Evolutionary conservation across 2,113 vertebrate species (phyloP), one percentile per base, ranked within the genome.

Genomic region (Caranx melampygus): DNA sequence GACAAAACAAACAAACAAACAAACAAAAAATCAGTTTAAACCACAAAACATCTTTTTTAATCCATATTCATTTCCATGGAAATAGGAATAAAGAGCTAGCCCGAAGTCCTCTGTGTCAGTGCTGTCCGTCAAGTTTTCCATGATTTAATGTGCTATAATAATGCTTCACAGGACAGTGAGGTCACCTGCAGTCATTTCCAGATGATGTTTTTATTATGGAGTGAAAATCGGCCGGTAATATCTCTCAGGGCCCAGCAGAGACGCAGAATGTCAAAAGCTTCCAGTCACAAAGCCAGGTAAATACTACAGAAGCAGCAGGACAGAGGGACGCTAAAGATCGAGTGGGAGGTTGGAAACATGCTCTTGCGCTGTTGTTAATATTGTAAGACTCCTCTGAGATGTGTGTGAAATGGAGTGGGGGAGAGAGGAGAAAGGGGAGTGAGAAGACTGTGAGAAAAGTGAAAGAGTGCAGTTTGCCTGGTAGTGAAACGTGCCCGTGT

Each of bases 121-220:
- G 47, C 7, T 4, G 10, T 63, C 59, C 51, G 82, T 74, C 81
- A 81, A 47, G 66, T 75, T 87, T 91, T 88, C 83, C 81, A 81
- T 90, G 71, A 82, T 86, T 87, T 85, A 81, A 83, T 61, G 34
- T 57, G 31, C 61, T 63, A 54, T 87, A 84, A 74, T 37, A 67
- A 21, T 45, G 49, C 54, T 86, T 82, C 34, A 78, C 33, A 75
- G 62, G 55, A 71, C 55, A 57, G 59, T 87, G 83, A 90, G 84
- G 77, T 89, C 86, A 91, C 57, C 68, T 66, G 72, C 34, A 70
- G 55, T 75, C 57, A 80, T 78, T 85, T 81, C 86, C 88, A 93
- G 59, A 84, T 81, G 62, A 73, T 75, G 49, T 6, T 49, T 92
- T 89, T 84, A 87, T 81, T 74, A 76, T 72, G 71, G 74, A 88